Conservation (phyloP, 2,797 vertebrate genomes). For the Sparus aurata region DNA sequence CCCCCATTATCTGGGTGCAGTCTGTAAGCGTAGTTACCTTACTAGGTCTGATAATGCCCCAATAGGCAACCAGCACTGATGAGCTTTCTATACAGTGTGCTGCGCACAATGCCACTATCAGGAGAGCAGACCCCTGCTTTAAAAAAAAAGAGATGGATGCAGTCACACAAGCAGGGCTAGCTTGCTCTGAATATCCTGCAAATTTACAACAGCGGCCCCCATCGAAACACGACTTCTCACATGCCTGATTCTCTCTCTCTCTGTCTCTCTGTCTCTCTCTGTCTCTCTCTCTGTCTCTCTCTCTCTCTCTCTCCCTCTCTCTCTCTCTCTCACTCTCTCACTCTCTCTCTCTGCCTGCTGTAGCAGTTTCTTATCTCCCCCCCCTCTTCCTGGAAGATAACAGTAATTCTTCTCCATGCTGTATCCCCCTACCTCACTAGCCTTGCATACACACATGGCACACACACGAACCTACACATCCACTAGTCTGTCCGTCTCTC, state of each 20-base stretch:
- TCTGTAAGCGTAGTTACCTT: slow-evolving; percentile 97
- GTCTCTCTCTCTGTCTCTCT: slow-evolving; percentile 84
- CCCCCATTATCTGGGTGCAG: slow-evolving; percentile 97
- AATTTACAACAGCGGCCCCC: slow-evolving; percentile 92
- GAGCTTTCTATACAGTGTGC: slow-evolving; percentile 97
- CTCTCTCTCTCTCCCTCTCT: slow-evolving; percentile 85
- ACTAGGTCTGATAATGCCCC: slow-evolving; percentile 95
- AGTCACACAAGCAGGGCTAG: slow-evolving; percentile 82
- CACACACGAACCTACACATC: slow-evolving; percentile 56
- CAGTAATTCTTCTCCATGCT: slow-evolving; percentile 97
- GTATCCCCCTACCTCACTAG: slow-evolving; percentile 75
- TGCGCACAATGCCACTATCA: slow-evolving; percentile 96
- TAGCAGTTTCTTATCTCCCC: slow-evolving; percentile 94
- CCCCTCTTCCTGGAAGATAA: slow-evolving; percentile 95
- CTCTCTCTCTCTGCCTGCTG: slow-evolving; percentile 89
- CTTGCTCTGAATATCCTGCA: slow-evolving; percentile 93
- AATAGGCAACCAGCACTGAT: slow-evolving; percentile 96
- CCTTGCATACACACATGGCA: slow-evolving; percentile 35
- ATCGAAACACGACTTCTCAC: slow-evolving; percentile 88
- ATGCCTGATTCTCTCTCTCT: slow-evolving; percentile 79
- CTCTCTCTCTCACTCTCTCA: slow-evolving; percentile 85
- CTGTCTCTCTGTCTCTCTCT: slow-evolving; percentile 69
- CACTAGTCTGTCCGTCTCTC: slow-evolving; percentile 63
- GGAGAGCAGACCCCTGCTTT: slow-evolving; percentile 90
- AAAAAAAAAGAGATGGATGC: slow-evolving; percentile 65